phyloP scores from a whole-genome alignment of 1,140 invertebrate species.

The Pectinophora gossypiella region DNA sequence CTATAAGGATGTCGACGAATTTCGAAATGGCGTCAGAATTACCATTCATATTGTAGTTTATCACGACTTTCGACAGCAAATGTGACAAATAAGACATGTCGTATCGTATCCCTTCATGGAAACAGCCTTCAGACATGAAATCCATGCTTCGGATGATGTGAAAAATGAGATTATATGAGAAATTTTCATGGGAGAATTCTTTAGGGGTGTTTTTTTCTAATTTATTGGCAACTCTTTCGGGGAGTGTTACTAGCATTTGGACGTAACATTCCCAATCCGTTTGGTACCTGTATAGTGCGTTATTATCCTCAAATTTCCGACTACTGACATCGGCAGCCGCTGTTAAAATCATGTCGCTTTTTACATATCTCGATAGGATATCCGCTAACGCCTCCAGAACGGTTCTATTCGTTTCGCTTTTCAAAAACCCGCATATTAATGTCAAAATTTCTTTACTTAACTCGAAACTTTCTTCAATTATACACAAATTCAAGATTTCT shows the following conservation, averaged over 20 bases:
- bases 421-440: conserved; percentile 67
- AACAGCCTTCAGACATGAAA: conserved; percentile 72
- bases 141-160: conserved; percentile 78
- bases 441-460: conserved; percentile 74
- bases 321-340: conserved; percentile 57
- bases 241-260: conserved; percentile 80
- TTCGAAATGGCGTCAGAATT: conserved; percentile 54
- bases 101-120: conserved; percentile 47
- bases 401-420: conserved; percentile 38
- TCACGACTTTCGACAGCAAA: conserved; percentile 78
- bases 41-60: conserved; percentile 70
- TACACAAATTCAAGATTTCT: conserved; percentile 67
- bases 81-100: conserved; percentile 72
- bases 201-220: conserved; percentile 74
- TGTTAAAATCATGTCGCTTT: conserved; percentile 76
- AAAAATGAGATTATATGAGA: conserved; percentile 76
- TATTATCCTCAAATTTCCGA: conserved; percentile 5
- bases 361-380: conserved; percentile 72
- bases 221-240: conserved; percentile 81
- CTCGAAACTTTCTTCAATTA: conserved; percentile 71
- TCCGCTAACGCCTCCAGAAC: conserved; percentile 48
- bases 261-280: conserved; percentile 75
- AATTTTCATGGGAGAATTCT: conserved; percentile 77
- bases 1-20: conserved; percentile 60
- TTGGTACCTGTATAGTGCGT: conserved; percentile 14